Evolutionary conservation across 2,113 vertebrate genomes (phyloP), one percentile per base, ranked within the genome.

Genomic region (Epinephelus fuscoguttatus): DNA sequence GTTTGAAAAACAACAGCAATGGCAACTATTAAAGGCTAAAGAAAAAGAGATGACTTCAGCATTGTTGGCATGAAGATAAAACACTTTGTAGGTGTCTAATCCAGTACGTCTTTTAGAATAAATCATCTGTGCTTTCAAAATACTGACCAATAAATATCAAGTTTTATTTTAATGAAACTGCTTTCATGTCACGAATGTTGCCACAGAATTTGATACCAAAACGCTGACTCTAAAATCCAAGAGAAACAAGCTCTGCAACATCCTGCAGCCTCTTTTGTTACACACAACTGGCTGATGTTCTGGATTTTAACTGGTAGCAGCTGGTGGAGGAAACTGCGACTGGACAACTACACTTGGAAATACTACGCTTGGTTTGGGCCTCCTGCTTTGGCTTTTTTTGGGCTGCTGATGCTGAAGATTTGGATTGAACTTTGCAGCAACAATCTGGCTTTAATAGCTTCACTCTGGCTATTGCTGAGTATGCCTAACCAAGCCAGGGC

Each of bases 261-360:
- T 66, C 37, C 25, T 57, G 23, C 21, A 11, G 6, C 4, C 3
- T 53, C 27, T 37, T 69, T 1, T 33, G 37, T 37, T 62, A 17
- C 6, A 1, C 37, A 64, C 14, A 14, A 8, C 5, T 33, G 27
- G 67, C 27, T 37, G 3, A 50, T 37, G 33, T 14, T 66, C 3
- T 19, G 49, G 13, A 15, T 64, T 53, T 75, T 42, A 64, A 76
- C 50, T 42, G 49, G 21, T 18, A 19, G 30, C 47, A 63, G 72
- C 30, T 40, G 45, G 23, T 37, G 19, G 21, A 13, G 18, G 11
- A n/a, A 21, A 62, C 19, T 37, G 18, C 30, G 9, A 62, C 30
- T 55, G 4, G n/a, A 56, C n/a, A 57, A 25, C 55, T 23, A 23
- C 21, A 3, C 55, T 21, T 17, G 21, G 33, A 62, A 40, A 40